Evolutionary conservation across 2,888 invertebrate genomes (phyloP).

Genomic region (Heliconius ismenius): DNA sequence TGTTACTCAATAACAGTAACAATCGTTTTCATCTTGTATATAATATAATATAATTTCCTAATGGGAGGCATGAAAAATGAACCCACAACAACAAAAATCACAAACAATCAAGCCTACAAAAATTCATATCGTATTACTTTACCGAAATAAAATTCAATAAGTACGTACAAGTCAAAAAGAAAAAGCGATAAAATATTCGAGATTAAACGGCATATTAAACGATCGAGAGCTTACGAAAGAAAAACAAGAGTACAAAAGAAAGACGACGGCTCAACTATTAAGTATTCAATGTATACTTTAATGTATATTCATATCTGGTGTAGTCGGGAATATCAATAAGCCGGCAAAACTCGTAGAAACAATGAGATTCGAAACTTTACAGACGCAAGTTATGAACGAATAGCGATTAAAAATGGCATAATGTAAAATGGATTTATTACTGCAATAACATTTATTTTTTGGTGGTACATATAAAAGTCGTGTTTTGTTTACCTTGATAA

Average conservation of each 20-base stretch:
- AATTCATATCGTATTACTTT: neutral
- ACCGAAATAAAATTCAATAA: neutral
- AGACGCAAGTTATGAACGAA: constrained; percentile 27
- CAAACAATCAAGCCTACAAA: too few relatives aligned
- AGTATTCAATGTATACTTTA: constrained; percentile 43
- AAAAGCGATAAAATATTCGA: constrained; percentile 18
- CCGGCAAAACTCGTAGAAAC: constrained; percentile 49
- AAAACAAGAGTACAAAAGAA: constrained; percentile 21
- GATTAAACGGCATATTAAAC: constrained; percentile 22
- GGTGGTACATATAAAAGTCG: too few relatives aligned
- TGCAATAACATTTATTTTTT: too few relatives aligned
- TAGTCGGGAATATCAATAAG: constrained; percentile 54
- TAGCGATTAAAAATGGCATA: neutral
- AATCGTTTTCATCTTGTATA: neutral
- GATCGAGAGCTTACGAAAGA: constrained; percentile 16
- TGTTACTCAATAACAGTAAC: too few relatives aligned
- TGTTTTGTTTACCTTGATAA: too few relatives aligned
- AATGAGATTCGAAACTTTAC: constrained; percentile 57
- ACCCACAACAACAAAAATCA: too few relatives aligned
- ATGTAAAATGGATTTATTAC: too few relatives aligned
- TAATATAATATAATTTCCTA: too few relatives aligned
- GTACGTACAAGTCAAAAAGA: neutral
- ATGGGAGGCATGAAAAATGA: too few relatives aligned
- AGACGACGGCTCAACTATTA: constrained; percentile 32
- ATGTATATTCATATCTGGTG: constrained; percentile 43